Evolutionary conservation across 2,113 vertebrate species (phyloP).

Genomic region (Albula goreensis): DNA sequence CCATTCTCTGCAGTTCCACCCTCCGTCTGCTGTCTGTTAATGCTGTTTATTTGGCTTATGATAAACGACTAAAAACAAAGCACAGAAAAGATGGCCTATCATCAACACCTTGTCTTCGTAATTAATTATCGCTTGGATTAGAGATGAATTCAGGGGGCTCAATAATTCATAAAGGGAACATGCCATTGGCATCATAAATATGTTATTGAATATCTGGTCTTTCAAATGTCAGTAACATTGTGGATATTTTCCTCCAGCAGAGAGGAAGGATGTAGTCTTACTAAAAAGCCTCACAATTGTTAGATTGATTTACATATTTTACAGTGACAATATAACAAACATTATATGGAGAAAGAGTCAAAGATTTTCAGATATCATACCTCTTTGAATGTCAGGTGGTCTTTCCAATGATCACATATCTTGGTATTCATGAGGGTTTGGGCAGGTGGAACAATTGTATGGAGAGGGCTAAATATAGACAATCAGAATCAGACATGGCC

Average conservation of each 20-base stretch:
- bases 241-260: not conserved
- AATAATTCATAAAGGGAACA: slow-evolving; percentile 26
- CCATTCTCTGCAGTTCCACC: not conserved
- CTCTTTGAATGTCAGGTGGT: not conserved
- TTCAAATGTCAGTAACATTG: slow-evolving; percentile 12
- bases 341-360: not conserved
- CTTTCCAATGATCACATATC: not conserved
- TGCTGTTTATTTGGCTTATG: not conserved
- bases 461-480: not conserved
- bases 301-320: not conserved
- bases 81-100: not conserved
- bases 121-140: slow-evolving; percentile 28
- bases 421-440: not conserved
- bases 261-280: not conserved
- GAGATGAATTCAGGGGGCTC: not conserved
- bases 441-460: not conserved
- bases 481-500: not conserved
- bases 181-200: slow-evolving; percentile 17
- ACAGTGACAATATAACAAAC: not conserved
- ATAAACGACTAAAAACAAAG: not conserved
- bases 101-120: slow-evolving; percentile 27
- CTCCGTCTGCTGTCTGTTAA: not conserved
- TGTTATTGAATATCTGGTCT: slow-evolving; percentile 21
- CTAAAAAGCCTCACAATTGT: not conserved
- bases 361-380: not conserved